Evolutionary conservation across 64 coral and sea anemone genomes (phyloP), one percentile per base, ranked within the genome.

Genomic region (Anthopleura sola): DNA sequence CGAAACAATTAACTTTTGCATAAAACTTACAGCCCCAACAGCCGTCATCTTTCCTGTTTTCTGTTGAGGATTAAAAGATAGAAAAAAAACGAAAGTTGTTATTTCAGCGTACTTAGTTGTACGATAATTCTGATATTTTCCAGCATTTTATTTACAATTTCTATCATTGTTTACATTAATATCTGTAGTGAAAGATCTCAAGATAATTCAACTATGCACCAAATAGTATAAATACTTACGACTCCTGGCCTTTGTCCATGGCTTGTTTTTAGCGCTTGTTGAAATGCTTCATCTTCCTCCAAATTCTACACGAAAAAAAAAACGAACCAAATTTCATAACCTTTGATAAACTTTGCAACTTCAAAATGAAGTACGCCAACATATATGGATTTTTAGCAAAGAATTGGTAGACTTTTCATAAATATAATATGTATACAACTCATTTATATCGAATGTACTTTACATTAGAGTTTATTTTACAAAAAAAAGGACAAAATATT

Each of bases 171-270:
- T 71, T 31, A 31, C 28, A 14, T 71, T 33, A n/a, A n/a, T n/a
- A 34, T 71, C 28, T 12, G 10, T 71, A 31, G 12, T 36, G 3
- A 28, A 0, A 34, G 2, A 32, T 26, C 13, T 62, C 58, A 62
- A 62, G 58, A 24, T 20, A 62, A 62, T 24, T 62, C 40, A 62
- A 26, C 10, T 20, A 62, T 62, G 29, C 66, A 71, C 28, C 12
- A 71, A 71, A 34, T 26, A 32, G 13, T 32, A 44, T 24, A 1
- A 3, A 16, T 2, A 71, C 66, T 66, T 85, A 98, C 96, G 64
- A 98, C 88, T 84, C 96, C 96, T 62, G 96, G 96, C 82, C 96
- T 90, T 50, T 98, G 96, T 53, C 96, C 96, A 94, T 98, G 96
- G 39, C 96, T 98, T 49, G 96, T 98, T 80, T 94, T 98, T 37